Conservation (phyloP, 2,888 invertebrate genomes). For the Tipula unca region DNA sequence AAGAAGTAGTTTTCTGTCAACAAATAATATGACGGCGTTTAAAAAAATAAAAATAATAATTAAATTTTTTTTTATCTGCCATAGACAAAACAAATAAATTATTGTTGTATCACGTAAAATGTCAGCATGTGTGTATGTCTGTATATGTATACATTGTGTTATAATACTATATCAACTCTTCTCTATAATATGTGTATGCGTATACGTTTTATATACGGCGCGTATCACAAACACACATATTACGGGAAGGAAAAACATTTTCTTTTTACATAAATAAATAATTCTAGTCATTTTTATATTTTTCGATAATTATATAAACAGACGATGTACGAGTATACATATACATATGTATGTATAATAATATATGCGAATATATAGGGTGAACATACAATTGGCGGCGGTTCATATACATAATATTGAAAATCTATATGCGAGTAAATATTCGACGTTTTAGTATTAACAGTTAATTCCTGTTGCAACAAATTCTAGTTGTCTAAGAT, state of each 20-base stretch:
- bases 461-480: not conserved
- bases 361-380: not conserved
- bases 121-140: not conserved
- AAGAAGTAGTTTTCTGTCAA: not conserved
- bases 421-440: no score
- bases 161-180: not conserved
- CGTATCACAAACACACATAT: not conserved
- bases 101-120: not conserved
- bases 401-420: not conserved
- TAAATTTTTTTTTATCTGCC: not conserved
- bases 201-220: not conserved
- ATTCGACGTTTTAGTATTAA: not conserved
- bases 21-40: not conserved
- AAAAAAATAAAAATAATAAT: not conserved
- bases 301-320: not conserved
- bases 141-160: not conserved
- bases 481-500: not conserved
- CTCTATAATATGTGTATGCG: not conserved
- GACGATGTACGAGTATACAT: not conserved
- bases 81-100: constrained; percentile 14
- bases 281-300: not conserved
- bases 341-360: no score
- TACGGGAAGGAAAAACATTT: not conserved
- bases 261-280: not conserved
- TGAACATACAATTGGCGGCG: not conserved